A percentile compares a stretch with the other conserved stretches of the same genome.
Conservation (phyloP, 2,888 invertebrate genomes). For the Apodemia mormo region DNA sequence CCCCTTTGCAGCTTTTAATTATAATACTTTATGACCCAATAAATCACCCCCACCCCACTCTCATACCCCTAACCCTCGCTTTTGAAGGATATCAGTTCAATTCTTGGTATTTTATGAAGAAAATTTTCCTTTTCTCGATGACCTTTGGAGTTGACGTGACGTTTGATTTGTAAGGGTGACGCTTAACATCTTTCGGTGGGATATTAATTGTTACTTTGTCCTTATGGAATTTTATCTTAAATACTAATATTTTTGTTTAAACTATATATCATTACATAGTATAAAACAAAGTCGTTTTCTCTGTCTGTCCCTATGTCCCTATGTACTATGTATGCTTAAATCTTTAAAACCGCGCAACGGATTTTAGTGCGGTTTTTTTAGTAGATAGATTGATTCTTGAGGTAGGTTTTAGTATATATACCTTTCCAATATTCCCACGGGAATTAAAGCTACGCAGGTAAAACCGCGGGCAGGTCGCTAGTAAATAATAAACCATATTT, state of each 20-base stretch:
- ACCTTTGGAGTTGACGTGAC: slow-evolving; percentile 29
- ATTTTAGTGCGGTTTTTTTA: too few relatives aligned
- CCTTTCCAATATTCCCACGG: too few relatives aligned
- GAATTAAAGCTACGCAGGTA: too few relatives aligned
- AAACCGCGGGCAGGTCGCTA: too few relatives aligned
- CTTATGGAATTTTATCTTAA: not conserved
- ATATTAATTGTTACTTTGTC: not conserved
- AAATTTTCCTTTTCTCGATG: slow-evolving; percentile 74
- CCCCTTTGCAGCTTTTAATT: slow-evolving; percentile 84
- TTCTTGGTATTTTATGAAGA: slow-evolving; percentile 87
- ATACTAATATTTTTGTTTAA: not conserved
- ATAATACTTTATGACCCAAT: slow-evolving; percentile 91
- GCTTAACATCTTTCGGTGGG: not conserved
- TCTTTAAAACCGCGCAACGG: too few relatives aligned
- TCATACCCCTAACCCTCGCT: slow-evolving; percentile 57
- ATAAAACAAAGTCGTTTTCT: too few relatives aligned
- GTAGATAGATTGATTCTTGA: too few relatives aligned
- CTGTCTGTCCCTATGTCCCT: too few relatives aligned
- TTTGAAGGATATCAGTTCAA: slow-evolving; percentile 85
- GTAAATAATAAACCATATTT: too few relatives aligned
- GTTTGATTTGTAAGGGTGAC: slow-evolving; percentile 24
- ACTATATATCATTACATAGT: not conserved
- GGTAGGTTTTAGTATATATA: too few relatives aligned
- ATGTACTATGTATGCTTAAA: too few relatives aligned
- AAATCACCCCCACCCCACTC: slow-evolving; percentile 83